Evolutionary conservation across 2,797 vertebrate species (phyloP), one percentile per base, ranked within the genome.

Genomic region (Alexandromys oeconomus): DNA sequence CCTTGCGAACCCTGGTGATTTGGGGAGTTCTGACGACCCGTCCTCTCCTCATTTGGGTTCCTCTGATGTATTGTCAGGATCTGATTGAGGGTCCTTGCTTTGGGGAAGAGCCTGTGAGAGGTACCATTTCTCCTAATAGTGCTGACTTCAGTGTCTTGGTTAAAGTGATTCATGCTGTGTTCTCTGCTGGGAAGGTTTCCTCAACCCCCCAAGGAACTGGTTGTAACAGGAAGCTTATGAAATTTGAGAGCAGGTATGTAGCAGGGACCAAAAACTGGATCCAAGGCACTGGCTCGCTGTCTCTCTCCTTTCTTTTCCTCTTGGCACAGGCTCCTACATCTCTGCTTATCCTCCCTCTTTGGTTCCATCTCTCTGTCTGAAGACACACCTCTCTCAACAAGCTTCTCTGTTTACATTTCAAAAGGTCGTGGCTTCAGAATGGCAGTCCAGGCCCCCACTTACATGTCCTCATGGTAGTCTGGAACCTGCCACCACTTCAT

Each of bases 71-170:
- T 95, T 89, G 86, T 87, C 31, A 27, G 89, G 23, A 27, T 59
- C n/a, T 63, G n/a, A n/a, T 5, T 54, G 96, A 78, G 14, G 11
- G 5, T 37, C 2, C 71, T 63, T 1, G 0, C 88, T 73, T 77
- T 80, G 5, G 80, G 34, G 51, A 46, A 31, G 69, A 77, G 40
- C 23, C 7, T n/a, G 23, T 34, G 8, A 40, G 37, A 57, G 40
- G 59, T 54, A n/a, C 51, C 5, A 3, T 73, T 6, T 1, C 5
- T n/a, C 0, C 2, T 1, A 51, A 31, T 7, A 34, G 23, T 10
- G 19, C 5, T 43, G 9, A 80, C 71, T 88, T 43, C 5, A 31
- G 29, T 84, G 19, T 8, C 9, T 54, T 80, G 48, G 27, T 57
- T 57, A 77, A 85, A 19, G 29, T 74, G 78, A 15, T 14, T 1